Base-by-base conservation (phyloP, 2,888 invertebrate species). In the Drosophila parthenogenetica region DNA sequence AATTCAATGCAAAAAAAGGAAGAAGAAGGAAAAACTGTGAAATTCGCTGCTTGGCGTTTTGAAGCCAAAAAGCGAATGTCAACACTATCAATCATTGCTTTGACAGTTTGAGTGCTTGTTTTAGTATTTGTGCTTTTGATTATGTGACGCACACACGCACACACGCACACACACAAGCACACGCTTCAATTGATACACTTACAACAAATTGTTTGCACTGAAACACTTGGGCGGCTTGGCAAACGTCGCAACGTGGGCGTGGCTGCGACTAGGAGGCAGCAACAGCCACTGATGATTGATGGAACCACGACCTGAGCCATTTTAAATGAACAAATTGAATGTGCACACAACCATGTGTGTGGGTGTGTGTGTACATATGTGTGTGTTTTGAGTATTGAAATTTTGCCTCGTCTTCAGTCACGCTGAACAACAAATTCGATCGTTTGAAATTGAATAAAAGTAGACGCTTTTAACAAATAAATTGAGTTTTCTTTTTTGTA, bases 31-130 rank as follows among this genome's bases (percentile, higher is more conserved):
- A 87, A 81, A 83, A 81, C 69, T 70, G 70, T 48, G 37, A 40
- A 39, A 39, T 32, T 63, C 42, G 43, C 25, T 46, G 51, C 62
- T 72, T 51, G 64, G 64, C 63, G 66, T 69, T 70, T 81, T 77
- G 87, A 74, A 89, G 87, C 78, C 85, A 89, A 85, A 85, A 89
- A 89, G 85, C 85, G 87, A 85, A 85, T 85, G 85, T 85, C 85
- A 85, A 85, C 85, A 85, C 85, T 87, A 89, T 85, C 85, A 89
- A 85, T 85, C 85, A 85, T 85, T 81, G 85, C 90, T 89, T 85
- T 85, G 85, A 89, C 85, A 85, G 85, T 89, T 85, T 85, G 90
- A 85, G 85, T 85, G 85, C 90, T 89, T 85, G 85, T 85, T 89
- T 89, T 85, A 85, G 85, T 89, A 85, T 85, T 85, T 85, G 85